A percentile compares a stretch with the other conserved stretches of the same genome.
Evolutionary conservation across 2,113 vertebrate species (phyloP).

Genomic region (Anoura caudifer): DNA sequence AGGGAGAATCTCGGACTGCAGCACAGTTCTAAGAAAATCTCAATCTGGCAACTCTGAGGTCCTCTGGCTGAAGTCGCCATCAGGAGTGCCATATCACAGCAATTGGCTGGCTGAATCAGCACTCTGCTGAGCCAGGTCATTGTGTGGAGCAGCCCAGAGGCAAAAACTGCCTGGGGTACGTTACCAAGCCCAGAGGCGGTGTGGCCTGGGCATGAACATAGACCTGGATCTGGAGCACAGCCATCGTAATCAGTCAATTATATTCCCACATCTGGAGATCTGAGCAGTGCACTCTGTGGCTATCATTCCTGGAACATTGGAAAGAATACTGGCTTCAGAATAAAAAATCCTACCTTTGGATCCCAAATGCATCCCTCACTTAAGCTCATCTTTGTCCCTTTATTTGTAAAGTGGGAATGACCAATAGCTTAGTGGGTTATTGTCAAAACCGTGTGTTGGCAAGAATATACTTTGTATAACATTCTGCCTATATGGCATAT

Average conservation of each 20-base stretch:
- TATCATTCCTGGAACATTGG: not conserved
- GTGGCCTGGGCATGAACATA: not conserved
- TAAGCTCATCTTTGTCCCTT: not conserved
- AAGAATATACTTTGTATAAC: not conserved
- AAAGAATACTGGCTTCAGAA: not conserved
- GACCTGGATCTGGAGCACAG: not conserved
- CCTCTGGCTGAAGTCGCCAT: not conserved
- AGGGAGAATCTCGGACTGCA: not conserved
- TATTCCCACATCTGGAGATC: not conserved
- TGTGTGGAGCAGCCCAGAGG: not conserved
- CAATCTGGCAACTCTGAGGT: rapidly evolving
- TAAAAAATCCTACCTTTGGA: not conserved
- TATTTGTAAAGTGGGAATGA: not conserved
- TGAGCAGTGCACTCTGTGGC: not conserved
- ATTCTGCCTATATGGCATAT: not conserved
- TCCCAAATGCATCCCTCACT: not conserved
- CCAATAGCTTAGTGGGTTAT: not conserved
- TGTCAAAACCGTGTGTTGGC: rapidly evolving
- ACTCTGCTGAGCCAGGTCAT: not conserved
- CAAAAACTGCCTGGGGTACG: too few species aligned
- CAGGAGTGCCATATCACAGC: not conserved
- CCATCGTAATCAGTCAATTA: not conserved
- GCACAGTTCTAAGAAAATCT: not conserved
- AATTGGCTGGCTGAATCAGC: not conserved
- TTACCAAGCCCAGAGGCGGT: not conserved